Percentiles rank a stretch among this genome's conserved stretches.
Evolutionary conservation across 1,140 invertebrate genomes (phyloP).

Genomic region (Pogonomyrmex californicus): DNA sequence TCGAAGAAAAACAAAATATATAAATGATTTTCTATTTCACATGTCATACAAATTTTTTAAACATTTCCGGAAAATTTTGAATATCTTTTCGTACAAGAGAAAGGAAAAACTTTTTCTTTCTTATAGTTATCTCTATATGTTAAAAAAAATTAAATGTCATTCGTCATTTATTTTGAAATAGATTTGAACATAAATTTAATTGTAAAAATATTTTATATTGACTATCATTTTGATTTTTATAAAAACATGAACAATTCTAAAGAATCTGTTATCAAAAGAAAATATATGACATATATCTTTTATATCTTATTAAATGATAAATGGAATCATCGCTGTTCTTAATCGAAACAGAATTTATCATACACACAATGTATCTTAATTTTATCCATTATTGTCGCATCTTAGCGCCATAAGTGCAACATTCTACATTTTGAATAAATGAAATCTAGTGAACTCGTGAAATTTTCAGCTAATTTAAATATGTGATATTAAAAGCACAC

Average conservation of each 20-base stretch:
- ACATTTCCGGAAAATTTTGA: neutral
- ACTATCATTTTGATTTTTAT: neutral
- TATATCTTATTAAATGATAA: neutral
- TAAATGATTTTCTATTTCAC: no score
- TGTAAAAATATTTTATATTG: neutral
- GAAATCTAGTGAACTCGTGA: neutral
- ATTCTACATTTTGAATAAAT: neutral
- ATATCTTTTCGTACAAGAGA: neutral
- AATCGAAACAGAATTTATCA: neutral
- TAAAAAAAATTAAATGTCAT: neutral
- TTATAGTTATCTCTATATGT: neutral
- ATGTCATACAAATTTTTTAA: neutral
- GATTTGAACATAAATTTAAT: slow-evolving; percentile 1
- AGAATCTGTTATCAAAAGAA: neutral
- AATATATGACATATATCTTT: slow-evolving; percentile 1
- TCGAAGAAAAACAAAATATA: no score
- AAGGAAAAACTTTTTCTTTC: neutral
- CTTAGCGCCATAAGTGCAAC: neutral
- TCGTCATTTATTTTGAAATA: neutral
- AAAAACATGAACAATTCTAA: neutral
- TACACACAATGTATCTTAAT: neutral
- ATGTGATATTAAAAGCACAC: neutral
- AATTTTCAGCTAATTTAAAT: neutral
- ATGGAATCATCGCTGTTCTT: neutral
- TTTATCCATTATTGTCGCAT: neutral